phyloP scores from a whole-genome alignment of 2,797 vertebrate species.

The Halcyon chelicuti region DNA sequence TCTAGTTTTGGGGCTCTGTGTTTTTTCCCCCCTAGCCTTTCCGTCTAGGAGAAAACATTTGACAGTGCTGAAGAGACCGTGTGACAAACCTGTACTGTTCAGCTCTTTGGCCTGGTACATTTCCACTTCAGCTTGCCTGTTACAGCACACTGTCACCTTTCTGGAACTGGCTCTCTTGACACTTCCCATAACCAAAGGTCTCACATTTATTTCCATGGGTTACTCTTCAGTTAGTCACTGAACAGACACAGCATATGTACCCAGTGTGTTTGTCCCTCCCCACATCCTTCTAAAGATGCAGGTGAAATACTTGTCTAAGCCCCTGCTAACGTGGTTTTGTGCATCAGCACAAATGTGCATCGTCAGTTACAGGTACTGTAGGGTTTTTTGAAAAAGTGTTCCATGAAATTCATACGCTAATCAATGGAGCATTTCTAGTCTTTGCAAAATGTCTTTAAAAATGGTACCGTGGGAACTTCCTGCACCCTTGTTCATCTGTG shows the following conservation, averaged over 20 bases:
- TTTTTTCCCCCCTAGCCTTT: background rate
- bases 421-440: conserved; percentile 17
- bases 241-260: accelerated
- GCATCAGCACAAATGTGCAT: background rate
- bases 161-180: background rate
- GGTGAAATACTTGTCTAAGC: background rate
- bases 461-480: background rate
- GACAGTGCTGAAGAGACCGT: background rate
- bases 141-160: background rate
- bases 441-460: conserved; percentile 36
- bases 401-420: background rate
- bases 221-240: background rate
- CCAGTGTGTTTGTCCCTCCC: background rate
- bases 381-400: background rate
- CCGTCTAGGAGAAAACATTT: background rate
- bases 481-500: conserved; percentile 7
- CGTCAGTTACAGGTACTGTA: background rate
- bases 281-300: background rate
- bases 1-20: background rate
- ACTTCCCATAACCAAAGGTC: background rate
- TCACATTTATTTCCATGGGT: background rate
- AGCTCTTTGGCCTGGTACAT: background rate
- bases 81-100: background rate
- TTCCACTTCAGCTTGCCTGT: background rate
- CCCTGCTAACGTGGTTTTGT: background rate